Evolutionary conservation across 2,113 vertebrate genomes (phyloP).

Genomic region (Thamnaconus septentrionalis): DNA sequence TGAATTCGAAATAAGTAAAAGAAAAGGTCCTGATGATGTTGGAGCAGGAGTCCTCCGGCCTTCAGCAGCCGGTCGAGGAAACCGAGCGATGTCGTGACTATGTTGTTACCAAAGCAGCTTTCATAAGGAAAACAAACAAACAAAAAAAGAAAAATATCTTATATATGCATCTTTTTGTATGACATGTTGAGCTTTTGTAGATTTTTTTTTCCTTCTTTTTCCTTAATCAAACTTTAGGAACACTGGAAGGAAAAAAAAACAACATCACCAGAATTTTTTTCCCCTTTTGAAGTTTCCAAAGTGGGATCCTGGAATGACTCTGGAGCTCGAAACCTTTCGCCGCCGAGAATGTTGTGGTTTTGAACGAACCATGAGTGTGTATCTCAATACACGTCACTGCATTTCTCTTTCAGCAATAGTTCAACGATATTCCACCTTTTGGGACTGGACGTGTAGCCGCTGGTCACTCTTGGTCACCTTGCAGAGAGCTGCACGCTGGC

Average conservation of each 20-base stretch:
- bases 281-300: conserved; percentile 39
- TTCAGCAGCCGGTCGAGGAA: conserved; percentile 78
- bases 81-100: conserved; percentile 87
- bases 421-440: conserved; percentile 5
- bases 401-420: conserved; percentile 22
- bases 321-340: too few species aligned
- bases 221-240: conserved; percentile 80
- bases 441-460: conserved; percentile 5
- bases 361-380: conserved; percentile 25
- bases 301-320: too few species aligned
- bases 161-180: conserved; percentile 99
- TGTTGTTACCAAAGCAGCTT: conserved; percentile 99
- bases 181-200: conserved; percentile 96
- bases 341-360: conserved; percentile 29
- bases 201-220: conserved; percentile 85
- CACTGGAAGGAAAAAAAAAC: conserved; percentile 71
- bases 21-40: too few species aligned
- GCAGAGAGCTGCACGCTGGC: too few species aligned
- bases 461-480: conserved; percentile 2
- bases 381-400: too few species aligned
- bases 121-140: conserved; percentile 78
- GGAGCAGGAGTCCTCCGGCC: conserved; percentile 19
- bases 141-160: conserved; percentile 82
- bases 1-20: too few species aligned
- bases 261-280: conserved; percentile 56